Evolutionary conservation across 2,888 invertebrate species (phyloP).

Genomic region (Eupithecia insigniata): DNA sequence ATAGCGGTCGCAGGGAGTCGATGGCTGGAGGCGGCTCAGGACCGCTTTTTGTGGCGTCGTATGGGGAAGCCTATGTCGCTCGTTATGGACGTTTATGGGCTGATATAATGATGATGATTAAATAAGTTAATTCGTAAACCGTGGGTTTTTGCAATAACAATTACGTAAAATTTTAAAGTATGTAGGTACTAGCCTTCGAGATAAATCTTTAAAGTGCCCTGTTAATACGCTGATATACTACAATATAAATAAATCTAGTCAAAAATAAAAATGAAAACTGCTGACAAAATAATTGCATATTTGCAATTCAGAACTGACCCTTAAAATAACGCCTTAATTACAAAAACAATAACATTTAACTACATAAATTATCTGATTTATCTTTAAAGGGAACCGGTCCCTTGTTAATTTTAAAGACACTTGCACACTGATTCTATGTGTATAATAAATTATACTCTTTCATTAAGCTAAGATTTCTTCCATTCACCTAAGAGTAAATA

Average conservation of each 20-base stretch:
- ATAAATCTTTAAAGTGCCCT: not conserved
- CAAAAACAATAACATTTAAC: slow-evolving; percentile 10
- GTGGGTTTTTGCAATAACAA: too few species aligned
- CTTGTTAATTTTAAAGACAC: not conserved
- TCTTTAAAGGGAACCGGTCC: not conserved
- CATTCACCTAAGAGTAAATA: too few species aligned
- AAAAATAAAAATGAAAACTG: slow-evolving; percentile 14
- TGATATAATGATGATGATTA: too few species aligned
- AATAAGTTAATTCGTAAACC: not conserved
- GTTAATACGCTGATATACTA: not conserved
- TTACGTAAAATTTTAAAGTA: too few species aligned
- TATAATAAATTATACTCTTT: too few species aligned
- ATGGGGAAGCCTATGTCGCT: too few species aligned
- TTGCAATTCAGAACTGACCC: slow-evolving; percentile 9
- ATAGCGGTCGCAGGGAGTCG: too few species aligned
- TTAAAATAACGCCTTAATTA: slow-evolving; percentile 6
- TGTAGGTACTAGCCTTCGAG: not conserved
- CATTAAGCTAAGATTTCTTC: too few species aligned
- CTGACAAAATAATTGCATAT: slow-evolving; percentile 34
- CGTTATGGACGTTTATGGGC: too few species aligned
- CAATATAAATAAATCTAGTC: slow-evolving; percentile 2
- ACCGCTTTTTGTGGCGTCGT: too few species aligned
- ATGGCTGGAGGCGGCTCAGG: too few species aligned
- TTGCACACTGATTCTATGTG: not conserved
- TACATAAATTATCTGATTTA: slow-evolving; percentile 17